phyloP scores from a whole-genome alignment of 2,888 invertebrate genomes.

The Phania funesta region DNA sequence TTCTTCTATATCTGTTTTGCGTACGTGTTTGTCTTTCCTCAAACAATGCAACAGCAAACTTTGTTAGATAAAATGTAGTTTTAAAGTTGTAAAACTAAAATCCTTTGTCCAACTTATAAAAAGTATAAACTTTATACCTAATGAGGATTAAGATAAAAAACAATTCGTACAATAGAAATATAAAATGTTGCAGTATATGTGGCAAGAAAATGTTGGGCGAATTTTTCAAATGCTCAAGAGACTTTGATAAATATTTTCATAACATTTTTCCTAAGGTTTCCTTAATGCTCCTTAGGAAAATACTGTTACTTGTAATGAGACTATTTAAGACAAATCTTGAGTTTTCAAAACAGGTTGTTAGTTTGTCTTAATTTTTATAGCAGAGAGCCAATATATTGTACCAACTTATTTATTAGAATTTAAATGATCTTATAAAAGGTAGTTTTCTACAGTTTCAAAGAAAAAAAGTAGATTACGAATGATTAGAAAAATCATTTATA shows the following conservation, averaged over 20 bases:
- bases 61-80: constrained; percentile 54
- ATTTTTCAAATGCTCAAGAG: background rate
- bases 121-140: constrained; percentile 54
- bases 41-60: constrained; percentile 47
- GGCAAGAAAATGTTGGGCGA: background rate
- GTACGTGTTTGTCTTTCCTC: background rate
- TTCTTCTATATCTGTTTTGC: background rate
- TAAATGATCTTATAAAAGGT: no score
- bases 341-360: no score
- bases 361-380: no score
- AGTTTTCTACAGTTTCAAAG: no score
- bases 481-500: no score
- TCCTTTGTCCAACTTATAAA: constrained; percentile 36
- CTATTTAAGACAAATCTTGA: no score
- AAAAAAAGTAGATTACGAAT: no score
- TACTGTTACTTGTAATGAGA: no score
- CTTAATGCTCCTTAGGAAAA: background rate
- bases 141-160: constrained; percentile 43
- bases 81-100: constrained; percentile 41
- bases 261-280: background rate
- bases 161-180: background rate
- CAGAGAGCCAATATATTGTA: no score
- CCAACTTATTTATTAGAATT: no score
- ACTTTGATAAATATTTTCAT: background rate
- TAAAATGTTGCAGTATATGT: background rate